phyloP scores from a whole-genome alignment of 2,888 invertebrate genomes.

The Melieria crassipennis region DNA sequence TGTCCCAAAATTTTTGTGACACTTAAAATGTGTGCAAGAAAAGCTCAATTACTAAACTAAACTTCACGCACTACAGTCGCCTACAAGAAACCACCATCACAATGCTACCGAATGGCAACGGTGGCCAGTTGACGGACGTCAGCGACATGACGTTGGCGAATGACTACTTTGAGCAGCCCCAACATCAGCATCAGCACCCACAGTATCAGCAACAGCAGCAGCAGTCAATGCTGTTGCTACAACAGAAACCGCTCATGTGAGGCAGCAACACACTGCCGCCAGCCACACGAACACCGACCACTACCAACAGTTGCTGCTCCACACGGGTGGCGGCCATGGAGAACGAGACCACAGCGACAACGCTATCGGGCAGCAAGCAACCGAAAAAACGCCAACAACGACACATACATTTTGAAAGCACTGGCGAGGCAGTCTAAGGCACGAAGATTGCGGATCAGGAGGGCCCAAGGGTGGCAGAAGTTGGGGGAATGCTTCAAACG shows the following conservation, averaged over 20 bases:
- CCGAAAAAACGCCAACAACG: background rate
- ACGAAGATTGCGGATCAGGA: too few species aligned
- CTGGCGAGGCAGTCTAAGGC: too few species aligned
- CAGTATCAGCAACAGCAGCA: slow-evolving; percentile 33
- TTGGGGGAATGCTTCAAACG: too few species aligned
- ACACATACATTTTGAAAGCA: slow-evolving; percentile 9
- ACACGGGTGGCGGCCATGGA: background rate
- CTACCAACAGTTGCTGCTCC: background rate
- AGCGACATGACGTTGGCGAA: slow-evolving; percentile 41
- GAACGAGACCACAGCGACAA: background rate
- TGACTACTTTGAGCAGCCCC: slow-evolving; percentile 42
- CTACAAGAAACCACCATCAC: slow-evolving; percentile 57
- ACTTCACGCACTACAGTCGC: slow-evolving; percentile 44
- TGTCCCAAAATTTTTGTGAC: too few species aligned
- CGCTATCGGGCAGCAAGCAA: background rate
- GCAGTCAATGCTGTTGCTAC: background rate
- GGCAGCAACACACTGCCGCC: background rate
- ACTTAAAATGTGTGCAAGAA: too few species aligned
- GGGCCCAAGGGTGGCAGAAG: too few species aligned
- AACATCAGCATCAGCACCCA: slow-evolving; percentile 38
- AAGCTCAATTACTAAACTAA: background rate
- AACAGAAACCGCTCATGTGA: slow-evolving; percentile 25
- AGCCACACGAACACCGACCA: slow-evolving; percentile 9
- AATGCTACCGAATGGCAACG: slow-evolving; percentile 50
- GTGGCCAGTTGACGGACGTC: slow-evolving; percentile 34